Base-by-base conservation (phyloP, 2,888 invertebrate genomes). In the Parascotia fuliginaria region DNA sequence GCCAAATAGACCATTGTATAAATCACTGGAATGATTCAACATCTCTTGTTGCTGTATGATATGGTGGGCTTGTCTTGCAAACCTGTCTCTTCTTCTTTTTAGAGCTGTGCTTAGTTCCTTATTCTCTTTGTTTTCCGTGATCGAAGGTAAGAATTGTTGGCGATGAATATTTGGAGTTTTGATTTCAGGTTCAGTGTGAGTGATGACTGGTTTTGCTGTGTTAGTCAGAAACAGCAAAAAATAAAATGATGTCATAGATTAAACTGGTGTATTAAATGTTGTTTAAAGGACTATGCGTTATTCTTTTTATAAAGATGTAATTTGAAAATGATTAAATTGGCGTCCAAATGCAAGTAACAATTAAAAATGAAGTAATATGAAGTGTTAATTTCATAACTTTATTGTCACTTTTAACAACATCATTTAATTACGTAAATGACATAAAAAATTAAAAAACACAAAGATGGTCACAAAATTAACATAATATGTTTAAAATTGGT, bases 71-170 rank as follows among this genome's bases (percentile, higher is more conserved):
- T 97, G 97, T 55, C 97, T 93, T 68, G 97, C 97, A 36, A 95
- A 97, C 59, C 97, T 93, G 76, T 97, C 97, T 55, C 97, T 93
- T 54, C 97, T 93, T 69, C 97, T 93, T 70, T 96, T 93, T 57
- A 97, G 89, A 42, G 96, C 96, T 34, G 97, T 96, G 19, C 95
- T 97, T 19, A 97, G 94, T 68, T 97, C 97, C 74, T 95, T 96
- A 73, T 82, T 87, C 36, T 91, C 90, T 51, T 87, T 89, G 43
- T 81, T 83, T 29, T 89, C 87, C 54, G 79, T 62, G 36, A 87
- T 77, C 1, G 84, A 67, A 1, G 88, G 83, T 52, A 83, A 60
- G 51, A 74, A 82, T 44, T 67, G 61, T 33, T 78, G 50, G 50
- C 81, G 81, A 19, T 73, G 60, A 53, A 73, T 76, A 67, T 72